Base-by-base conservation (phyloP, 1,140 invertebrate genomes). In the Adoxophyes honmai region DNA sequence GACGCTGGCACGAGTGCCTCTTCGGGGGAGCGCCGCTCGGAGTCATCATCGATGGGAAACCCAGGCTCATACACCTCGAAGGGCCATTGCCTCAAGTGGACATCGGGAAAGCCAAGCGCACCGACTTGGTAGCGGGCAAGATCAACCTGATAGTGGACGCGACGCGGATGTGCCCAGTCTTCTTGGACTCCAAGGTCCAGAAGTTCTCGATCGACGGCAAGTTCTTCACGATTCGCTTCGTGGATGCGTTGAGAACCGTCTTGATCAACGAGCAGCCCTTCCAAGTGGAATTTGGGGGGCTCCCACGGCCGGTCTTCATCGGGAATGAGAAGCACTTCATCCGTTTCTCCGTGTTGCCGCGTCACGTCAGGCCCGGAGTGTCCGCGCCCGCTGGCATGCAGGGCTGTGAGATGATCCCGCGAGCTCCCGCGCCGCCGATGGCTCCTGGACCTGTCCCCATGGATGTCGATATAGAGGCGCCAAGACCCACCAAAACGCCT, bases 11-110 rank as follows among this genome's bases (percentile, higher is more conserved):
- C 70, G 95, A 97, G 73, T 96, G 96, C 74, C 95, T 94, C 66
- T 98, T 99, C 84, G 97, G 97, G 51, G 97, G 97, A 2, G 94
- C 96, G 36, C 93, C 96, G 0, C 92, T 98, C 4, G 91, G 91
- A 10, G 93, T 98, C n/a, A 93, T 95, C 7, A 87, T 99, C 9
- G 93, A 95, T 69, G 95, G 95, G 0, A 93, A 94, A 62, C 89
- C 93, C 37, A 92, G 94, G 57, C 90, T 91, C 18, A 88, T 99
- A 0, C 93, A 95, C 69, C 85, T 99, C 1, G 94, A 96, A 68
- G 97, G 97, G 0, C 95, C 96, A 0, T 92, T 96, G 3, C 98
- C 98, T 0, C 94, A 95, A 84, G 95, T 96, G 0, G 94, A 93
- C 75, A 95, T 96, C 48, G 94, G 95, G 0, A 91, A 90, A 7